These are phyloP conservation scores for Strigops habroptila DNA, from an alignment of 2,113 vertebrate genomes.

Conservation along the genomic window DNA sequence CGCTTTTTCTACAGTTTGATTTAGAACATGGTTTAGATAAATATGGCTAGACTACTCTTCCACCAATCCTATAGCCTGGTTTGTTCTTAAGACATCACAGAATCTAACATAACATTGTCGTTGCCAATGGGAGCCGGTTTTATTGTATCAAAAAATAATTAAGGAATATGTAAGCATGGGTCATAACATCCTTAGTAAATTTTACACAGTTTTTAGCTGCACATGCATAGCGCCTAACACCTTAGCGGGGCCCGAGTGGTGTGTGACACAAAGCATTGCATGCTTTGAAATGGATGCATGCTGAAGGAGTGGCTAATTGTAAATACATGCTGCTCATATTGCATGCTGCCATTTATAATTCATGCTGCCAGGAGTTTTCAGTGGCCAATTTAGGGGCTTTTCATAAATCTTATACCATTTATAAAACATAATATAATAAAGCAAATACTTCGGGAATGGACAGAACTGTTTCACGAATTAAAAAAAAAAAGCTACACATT, in stretches of 20 bases:
- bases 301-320: background rate
- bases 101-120: background rate
- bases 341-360: background rate
- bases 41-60: background rate
- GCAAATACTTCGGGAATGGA: background rate
- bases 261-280: background rate
- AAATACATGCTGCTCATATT: background rate
- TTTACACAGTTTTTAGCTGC: background rate
- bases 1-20: background rate
- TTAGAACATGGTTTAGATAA: fast-evolving
- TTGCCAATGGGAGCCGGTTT: background rate
- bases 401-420: background rate
- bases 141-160: background rate
- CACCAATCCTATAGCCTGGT: background rate
- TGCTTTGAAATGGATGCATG: background rate
- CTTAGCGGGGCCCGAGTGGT: background rate
- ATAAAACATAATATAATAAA: background rate
- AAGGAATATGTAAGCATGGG: background rate
- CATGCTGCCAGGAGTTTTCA: background rate
- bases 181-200: background rate
- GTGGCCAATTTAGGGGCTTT: background rate
- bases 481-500: background rate
- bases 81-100: background rate
- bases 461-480: background rate
- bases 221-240: background rate